Percentiles rank a stretch among this genome's conserved stretches.
phyloP scores from a whole-genome alignment of 2,888 invertebrate species.

The Octonoba sinensis region DNA sequence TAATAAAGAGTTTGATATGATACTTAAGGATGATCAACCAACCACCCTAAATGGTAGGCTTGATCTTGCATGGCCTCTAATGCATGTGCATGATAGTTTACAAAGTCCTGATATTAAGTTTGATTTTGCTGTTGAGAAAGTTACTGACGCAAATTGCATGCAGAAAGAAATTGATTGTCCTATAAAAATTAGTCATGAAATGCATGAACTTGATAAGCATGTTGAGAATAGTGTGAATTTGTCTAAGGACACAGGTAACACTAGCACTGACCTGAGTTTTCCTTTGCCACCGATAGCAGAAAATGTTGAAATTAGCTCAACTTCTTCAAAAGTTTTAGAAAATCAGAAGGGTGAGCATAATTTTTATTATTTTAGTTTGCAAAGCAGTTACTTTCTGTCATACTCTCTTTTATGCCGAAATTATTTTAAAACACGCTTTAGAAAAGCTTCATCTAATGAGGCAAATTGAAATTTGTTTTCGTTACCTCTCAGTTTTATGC shows the following conservation, averaged over 20 bases:
- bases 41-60: background rate
- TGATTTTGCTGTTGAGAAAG: background rate
- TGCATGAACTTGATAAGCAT: constrained; percentile 21
- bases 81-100: constrained; percentile 42
- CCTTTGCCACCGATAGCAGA: constrained; percentile 27
- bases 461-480: no score
- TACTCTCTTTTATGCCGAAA: background rate
- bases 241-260: constrained; percentile 14
- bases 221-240: constrained; percentile 19
- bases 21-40: background rate
- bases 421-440: no score
- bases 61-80: constrained; percentile 6
- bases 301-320: constrained; percentile 27
- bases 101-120: constrained; percentile 13
- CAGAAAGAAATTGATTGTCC: background rate
- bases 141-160: constrained; percentile 4
- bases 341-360: constrained; percentile 45
- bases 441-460: no score
- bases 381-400: background rate
- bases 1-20: background rate
- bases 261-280: constrained; percentile 7
- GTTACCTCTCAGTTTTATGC: no score
- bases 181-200: background rate
- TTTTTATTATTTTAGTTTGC: constrained; percentile 16
- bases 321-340: constrained; percentile 30